phyloP scores from a whole-genome alignment of 2,797 vertebrate species.

The Helostoma temminkii region DNA sequence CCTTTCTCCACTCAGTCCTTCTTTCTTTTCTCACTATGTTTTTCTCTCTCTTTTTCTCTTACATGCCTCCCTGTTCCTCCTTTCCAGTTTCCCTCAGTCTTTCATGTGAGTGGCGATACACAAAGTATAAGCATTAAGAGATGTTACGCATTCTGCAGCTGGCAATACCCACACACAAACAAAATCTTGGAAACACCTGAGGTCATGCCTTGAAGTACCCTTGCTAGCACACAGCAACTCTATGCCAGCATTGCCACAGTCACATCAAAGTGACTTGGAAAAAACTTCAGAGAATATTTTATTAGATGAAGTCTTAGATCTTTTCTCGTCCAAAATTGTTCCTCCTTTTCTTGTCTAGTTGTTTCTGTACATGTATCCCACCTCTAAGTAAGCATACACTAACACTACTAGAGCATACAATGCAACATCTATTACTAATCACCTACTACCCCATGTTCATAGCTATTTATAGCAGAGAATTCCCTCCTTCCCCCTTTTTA shows the following conservation, averaged over 20 bases:
- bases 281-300: conserved; percentile 53
- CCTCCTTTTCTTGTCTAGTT: conserved; percentile 13
- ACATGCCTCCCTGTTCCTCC: conserved; percentile 40
- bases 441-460: conserved; percentile 75
- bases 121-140: conserved; percentile 50
- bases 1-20: conserved; percentile 52
- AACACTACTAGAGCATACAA: conserved; percentile 49
- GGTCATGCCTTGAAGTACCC: conserved; percentile 61
- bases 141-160: conserved; percentile 17
- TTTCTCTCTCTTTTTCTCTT: conserved; percentile 43
- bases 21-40: conserved; percentile 45
- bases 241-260: conserved; percentile 41
- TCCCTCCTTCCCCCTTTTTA: conserved; percentile 51
- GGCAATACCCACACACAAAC: conserved; percentile 32
- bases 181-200: conserved; percentile 49
- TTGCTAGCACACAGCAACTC: conserved; percentile 14
- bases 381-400: conserved; percentile 16
- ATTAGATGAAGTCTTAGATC: conserved; percentile 50
- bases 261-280: conserved; percentile 62
- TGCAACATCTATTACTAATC: conserved; percentile 62
- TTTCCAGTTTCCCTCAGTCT: conserved; percentile 47
- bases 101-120: conserved; percentile 50
- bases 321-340: conserved; percentile 40
- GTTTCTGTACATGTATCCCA: conserved; percentile 20
- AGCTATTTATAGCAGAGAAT: conserved; percentile 80